These are phyloP conservation scores for Melanerpes aurifrons DNA, from an alignment of 2,113 vertebrate genomes.

Conservation along the genomic window DNA sequence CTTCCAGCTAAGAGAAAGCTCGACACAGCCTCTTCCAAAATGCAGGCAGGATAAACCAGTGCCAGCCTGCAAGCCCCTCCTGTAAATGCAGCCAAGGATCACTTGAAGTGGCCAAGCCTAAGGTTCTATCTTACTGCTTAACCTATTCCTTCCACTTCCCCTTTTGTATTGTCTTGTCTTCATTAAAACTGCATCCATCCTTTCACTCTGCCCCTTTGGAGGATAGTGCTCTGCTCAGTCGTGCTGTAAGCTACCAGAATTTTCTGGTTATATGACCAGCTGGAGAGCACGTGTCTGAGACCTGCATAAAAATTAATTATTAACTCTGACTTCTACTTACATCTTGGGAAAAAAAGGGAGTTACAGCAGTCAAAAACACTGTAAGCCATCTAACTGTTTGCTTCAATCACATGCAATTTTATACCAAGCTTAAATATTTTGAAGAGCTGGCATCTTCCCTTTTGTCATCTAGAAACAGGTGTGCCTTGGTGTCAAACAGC, in stretches of 20 bases:
- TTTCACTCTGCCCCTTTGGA: not conserved
- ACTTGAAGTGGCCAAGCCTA: not conserved
- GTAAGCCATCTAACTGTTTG: not conserved
- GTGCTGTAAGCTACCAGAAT: not conserved
- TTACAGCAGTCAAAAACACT: not conserved
- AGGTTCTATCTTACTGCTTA: not conserved
- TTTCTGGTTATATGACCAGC: not conserved
- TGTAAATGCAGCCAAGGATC: not conserved
- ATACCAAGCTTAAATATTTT: not conserved
- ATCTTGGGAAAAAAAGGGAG: not conserved
- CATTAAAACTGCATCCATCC: not conserved
- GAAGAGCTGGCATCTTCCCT: not conserved
- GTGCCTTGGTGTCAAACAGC: not conserved
- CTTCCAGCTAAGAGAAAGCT: not conserved
- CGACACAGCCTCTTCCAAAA: not conserved
- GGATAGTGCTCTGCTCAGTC: not conserved
- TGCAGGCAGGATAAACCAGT: not conserved
- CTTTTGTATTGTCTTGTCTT: not conserved
- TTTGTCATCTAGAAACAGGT: not conserved
- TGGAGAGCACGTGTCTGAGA: not conserved
- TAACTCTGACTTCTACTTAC: not conserved
- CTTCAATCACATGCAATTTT: not conserved
- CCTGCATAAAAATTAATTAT: not conserved
- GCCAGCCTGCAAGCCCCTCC: not conserved
- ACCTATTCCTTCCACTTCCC: not conserved